These are phyloP conservation scores for Tetramorium bicarinatum DNA, from an alignment of 2,888 invertebrate species.

Conservation along the genomic window DNA sequence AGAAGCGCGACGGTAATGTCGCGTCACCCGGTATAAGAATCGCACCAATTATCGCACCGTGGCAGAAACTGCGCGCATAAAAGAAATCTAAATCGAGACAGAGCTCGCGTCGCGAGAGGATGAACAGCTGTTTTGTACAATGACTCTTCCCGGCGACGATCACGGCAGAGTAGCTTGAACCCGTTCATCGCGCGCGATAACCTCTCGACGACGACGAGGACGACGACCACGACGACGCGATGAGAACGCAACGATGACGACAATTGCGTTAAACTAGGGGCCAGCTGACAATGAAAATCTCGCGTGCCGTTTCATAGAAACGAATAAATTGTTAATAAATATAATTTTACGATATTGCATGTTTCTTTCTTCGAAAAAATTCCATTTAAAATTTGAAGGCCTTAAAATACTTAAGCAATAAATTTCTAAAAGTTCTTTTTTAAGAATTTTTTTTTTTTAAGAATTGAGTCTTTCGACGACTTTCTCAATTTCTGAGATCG, in stretches of 20 bases:
- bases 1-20: not conserved
- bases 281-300: not conserved
- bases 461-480: not conserved
- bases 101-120: constrained; percentile 55
- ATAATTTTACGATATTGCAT: not conserved
- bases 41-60: constrained; percentile 6
- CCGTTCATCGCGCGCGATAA: constrained; percentile 67
- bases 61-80: constrained; percentile 24
- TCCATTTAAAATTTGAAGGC: not conserved
- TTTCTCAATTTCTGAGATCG: not conserved
- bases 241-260: not conserved
- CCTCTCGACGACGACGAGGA: constrained; percentile 53
- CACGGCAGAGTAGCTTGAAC: constrained; percentile 57
- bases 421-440: not conserved
- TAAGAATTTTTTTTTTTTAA: not conserved
- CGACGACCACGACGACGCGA: constrained; percentile 6
- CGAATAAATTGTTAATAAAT: not conserved
- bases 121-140: constrained; percentile 71
- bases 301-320: not conserved
- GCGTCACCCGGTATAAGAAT: constrained; percentile 11
- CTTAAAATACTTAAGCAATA: not conserved
- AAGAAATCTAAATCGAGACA: constrained; percentile 35
- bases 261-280: not conserved
- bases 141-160: constrained; percentile 45
- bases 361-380: not conserved